Conservation (phyloP, 1,140 invertebrate species). For the Scylla paramamosain region DNA sequence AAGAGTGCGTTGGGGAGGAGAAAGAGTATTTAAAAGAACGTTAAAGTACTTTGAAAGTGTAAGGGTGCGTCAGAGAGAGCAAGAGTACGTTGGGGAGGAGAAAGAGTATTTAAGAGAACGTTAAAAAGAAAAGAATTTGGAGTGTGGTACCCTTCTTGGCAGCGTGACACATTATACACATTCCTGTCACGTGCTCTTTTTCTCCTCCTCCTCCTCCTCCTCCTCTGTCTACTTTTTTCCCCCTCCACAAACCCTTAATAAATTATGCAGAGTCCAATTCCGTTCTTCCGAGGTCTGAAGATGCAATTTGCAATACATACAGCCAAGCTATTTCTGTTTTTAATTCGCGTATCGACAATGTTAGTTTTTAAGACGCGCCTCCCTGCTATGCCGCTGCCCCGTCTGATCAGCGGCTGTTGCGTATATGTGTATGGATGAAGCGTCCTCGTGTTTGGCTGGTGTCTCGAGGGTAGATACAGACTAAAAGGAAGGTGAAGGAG, state of each 20-base stretch:
- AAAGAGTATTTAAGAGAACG: too few relatives aligned
- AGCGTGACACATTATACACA: neutral
- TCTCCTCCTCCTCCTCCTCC: conserved; percentile 24
- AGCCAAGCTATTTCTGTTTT: neutral
- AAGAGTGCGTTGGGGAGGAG: too few relatives aligned
- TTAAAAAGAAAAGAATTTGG: too few relatives aligned
- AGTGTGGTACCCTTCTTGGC: neutral
- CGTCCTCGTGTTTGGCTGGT: neutral
- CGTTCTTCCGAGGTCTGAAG: neutral
- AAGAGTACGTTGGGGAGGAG: too few relatives aligned
- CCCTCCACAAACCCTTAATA: neutral
- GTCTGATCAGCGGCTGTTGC: neutral
- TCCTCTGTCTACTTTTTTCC: conserved; percentile 16
- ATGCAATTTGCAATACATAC: conserved; percentile 13
- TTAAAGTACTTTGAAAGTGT: too few relatives aligned
- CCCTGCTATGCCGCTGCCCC: too few relatives aligned
- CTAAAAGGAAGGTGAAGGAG: too few relatives aligned
- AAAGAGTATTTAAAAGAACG: too few relatives aligned
- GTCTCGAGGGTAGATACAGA: too few relatives aligned
- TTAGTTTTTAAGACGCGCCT: too few relatives aligned
- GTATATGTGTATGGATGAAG: too few relatives aligned
- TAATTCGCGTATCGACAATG: neutral
- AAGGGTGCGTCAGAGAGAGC: too few relatives aligned
- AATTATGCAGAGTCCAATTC: neutral
- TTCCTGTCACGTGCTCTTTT: conserved; percentile 67